phyloP scores from a whole-genome alignment of 1,140 invertebrate genomes.

The Phocides pigmalion region DNA sequence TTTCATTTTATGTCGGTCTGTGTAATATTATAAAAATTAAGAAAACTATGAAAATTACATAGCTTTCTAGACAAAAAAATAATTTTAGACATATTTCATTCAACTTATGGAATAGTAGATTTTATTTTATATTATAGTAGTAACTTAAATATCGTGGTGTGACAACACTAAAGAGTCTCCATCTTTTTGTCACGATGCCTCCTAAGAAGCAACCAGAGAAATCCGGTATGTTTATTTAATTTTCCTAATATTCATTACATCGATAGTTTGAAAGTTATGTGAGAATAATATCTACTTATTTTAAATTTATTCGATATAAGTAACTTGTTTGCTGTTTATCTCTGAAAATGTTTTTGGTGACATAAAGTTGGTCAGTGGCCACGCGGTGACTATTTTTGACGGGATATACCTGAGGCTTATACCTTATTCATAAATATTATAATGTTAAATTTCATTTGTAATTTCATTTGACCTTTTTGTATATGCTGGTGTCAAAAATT shows the following conservation, averaged over 20 bases:
- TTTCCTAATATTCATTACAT: slow-evolving; percentile 8
- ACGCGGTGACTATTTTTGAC: slow-evolving; percentile 56
- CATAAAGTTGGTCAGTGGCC: slow-evolving; percentile 56
- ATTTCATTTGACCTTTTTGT: too few relatives aligned
- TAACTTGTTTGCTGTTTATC: slow-evolving; percentile 19
- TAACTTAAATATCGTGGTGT: slow-evolving; percentile 30
- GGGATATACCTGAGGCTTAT: too few relatives aligned
- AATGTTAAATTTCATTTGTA: too few relatives aligned
- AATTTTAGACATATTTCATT: too few relatives aligned
- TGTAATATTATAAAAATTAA: too few relatives aligned
- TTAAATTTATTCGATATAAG: background rate
- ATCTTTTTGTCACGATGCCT: slow-evolving; percentile 83
- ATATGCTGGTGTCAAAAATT: too few relatives aligned
- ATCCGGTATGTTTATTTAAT: slow-evolving; percentile 64
- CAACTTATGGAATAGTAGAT: too few relatives aligned
- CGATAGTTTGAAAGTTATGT: background rate
- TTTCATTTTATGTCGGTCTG: too few relatives aligned
- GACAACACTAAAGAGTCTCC: slow-evolving; percentile 59
- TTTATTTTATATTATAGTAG: too few relatives aligned
- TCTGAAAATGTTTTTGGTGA: slow-evolving; percentile 13
- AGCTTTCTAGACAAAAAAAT: too few relatives aligned
- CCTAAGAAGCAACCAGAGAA: slow-evolving; percentile 82
- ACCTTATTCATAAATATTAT: too few relatives aligned
- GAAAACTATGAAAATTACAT: too few relatives aligned
- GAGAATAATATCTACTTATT: slow-evolving; percentile 19